Evolutionary conservation across 2,113 vertebrate species (phyloP), one percentile per base, ranked within the genome.

Genomic region (Microcebus ravelobensis): DNA sequence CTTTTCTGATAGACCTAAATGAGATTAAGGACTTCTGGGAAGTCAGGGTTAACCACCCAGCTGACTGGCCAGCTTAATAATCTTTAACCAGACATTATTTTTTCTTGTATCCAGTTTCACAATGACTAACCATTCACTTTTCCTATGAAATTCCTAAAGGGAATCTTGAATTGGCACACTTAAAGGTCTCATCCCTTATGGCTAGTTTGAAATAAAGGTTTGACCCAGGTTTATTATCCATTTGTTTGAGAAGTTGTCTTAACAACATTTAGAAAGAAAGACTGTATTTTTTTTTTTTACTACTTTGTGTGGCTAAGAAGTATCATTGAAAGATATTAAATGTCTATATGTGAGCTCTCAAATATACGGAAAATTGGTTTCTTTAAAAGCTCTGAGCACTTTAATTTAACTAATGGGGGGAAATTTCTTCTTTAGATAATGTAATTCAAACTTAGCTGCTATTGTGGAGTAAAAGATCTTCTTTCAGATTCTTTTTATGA

Each of bases 61-160:
- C 87, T 96, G 94, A 95, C 68, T 90, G 87, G 68, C 55, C 80
- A 80, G 74, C 80, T 90, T 95, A 93, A 92, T 83, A 93, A 93
- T 74, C 91, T 98, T 96, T 97, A 97, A 85, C 57, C 70, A 97
- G 83, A 80, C 80, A 89, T 94, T 94, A 97, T 90, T 98, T 97
- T 96, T 82, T 70, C 80, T 96, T 85, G 39, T 97, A 94, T 84
- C 48, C 77, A 79, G 79, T 90, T 92, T 97, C 96, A 97, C 63
- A 82, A 92, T 94, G 84, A 97, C 92, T 90, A 96, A 91, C 70
- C 63, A 93, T 93, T 96, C 87, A 74, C 42, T 96, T 87, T 93
- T 70, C 45, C 82, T 87, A 81, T 50, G 80, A 52, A 79, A 95
- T 90, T 21, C 73, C 92, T 77, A 81, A 67, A 90, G 84, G 74